Evolutionary conservation across 1,140 invertebrate species (phyloP), one percentile per base, ranked within the genome.

Genomic region (Magallana gigas): DNA sequence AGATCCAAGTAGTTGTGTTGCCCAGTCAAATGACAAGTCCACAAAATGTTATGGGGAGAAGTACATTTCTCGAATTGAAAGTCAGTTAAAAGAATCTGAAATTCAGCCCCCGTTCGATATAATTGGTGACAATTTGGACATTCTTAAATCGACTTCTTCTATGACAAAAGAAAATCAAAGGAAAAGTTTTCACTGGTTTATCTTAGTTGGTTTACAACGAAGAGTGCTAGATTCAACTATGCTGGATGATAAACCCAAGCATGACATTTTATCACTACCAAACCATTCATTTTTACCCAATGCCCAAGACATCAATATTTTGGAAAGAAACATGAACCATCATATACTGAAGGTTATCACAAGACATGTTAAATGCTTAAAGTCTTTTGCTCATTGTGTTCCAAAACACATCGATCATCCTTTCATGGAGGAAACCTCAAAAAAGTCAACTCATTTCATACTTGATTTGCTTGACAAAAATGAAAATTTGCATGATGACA

Each of bases 391-490:
- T 23, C 11, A 48, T 8, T 83, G 36, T 71, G 8, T 90, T n/a
- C 83, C 87, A 62, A 76, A 18, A 68, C 11, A 58, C 57, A 88
- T 90, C 8, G 18, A 12, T 16, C 86, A 90, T 88, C 84, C 89
- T n/a, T 76, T 85, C 57, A 48, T 88, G 11, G n/a, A 83, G 16
- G 68, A 90, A 86, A 86, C 59, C 8, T 88, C 86, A 58, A 57
- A 85, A 64, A 88, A 88, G 60, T 90, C 89, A n/a, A 56, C 82
- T 9, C 86, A 58, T 82, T 8, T 29, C 6, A 84, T 90, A n/a
- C 9, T 90, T 29, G 87, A 90, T 57, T 83, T 90, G 29, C 71
- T 90, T 14, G 85, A 82, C 56, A 86, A 86, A 60, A 86, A 83
- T 86, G 76, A 86, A 60, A 85, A 85, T 9, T 62, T 62, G 23